These are phyloP conservation scores for Falco novaeseelandiae DNA, from an alignment of 2,797 vertebrate genomes.

Conservation along the genomic window DNA sequence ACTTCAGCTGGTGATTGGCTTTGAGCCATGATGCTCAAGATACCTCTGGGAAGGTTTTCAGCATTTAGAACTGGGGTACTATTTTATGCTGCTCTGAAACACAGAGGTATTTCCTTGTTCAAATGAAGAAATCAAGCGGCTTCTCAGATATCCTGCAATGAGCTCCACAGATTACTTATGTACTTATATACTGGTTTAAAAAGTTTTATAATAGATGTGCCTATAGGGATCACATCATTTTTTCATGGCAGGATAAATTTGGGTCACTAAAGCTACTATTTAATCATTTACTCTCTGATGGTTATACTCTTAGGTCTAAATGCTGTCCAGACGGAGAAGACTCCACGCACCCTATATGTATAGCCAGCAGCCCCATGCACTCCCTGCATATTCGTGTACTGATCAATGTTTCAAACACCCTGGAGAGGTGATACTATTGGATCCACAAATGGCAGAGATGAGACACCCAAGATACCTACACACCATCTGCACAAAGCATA, in stretches of 20 bases:
- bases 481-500: background rate
- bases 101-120: background rate
- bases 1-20: background rate
- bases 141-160: background rate
- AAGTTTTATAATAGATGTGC: background rate
- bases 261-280: background rate
- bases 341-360: background rate
- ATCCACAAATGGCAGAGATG: background rate
- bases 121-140: background rate
- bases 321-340: background rate
- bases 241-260: background rate
- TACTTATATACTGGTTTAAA: background rate
- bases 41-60: background rate
- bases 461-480: background rate
- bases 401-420: background rate
- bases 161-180: background rate
- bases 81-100: background rate
- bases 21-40: background rate
- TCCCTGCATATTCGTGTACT: rapidly evolving
- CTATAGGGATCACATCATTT: background rate
- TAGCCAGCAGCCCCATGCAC: background rate
- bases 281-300: background rate
- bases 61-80: background rate
- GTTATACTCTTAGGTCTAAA: background rate
- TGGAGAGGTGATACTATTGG: background rate